These are phyloP conservation scores for Hymenopus coronatus DNA, from an alignment of 2,888 invertebrate species.

Conservation along the genomic window DNA sequence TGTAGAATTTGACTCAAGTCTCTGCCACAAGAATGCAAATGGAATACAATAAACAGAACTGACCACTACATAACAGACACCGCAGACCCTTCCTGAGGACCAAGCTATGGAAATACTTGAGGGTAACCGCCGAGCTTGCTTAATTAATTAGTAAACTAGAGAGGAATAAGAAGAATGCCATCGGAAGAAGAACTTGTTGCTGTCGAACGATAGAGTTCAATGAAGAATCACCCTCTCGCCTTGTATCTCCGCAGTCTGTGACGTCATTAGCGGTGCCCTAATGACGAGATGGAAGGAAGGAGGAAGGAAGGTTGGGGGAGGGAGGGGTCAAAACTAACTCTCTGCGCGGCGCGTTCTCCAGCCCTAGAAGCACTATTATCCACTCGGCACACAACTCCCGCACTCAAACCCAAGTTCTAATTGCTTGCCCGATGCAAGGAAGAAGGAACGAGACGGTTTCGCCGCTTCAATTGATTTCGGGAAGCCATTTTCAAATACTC, in stretches of 20 bases:
- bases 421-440: slow-evolving; percentile 16
- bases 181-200: not conserved
- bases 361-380: slow-evolving; percentile 7
- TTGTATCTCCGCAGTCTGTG: slow-evolving; percentile 18
- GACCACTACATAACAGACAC: not conserved
- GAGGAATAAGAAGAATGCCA: not conserved
- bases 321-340: slow-evolving; percentile 5
- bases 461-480: slow-evolving; percentile 15
- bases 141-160: not conserved
- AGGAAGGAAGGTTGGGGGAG: not conserved
- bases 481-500: slow-evolving; percentile 2
- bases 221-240: not conserved
- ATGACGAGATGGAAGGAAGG: slow-evolving; percentile 6
- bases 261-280: slow-evolving; percentile 22
- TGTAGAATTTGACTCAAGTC: not conserved
- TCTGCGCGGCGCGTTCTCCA: not conserved
- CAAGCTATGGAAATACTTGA: not conserved
- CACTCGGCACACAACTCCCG: not conserved
- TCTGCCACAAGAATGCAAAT: not conserved
- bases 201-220: not conserved
- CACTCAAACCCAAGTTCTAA: slow-evolving; percentile 12
- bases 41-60: not conserved
- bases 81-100: not conserved
- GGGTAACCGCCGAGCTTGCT: not conserved
- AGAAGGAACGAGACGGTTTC: not conserved